Evolutionary conservation across 2,888 invertebrate species (phyloP), one percentile per base, ranked within the genome.

Genomic region (Rutpela maculata): DNA sequence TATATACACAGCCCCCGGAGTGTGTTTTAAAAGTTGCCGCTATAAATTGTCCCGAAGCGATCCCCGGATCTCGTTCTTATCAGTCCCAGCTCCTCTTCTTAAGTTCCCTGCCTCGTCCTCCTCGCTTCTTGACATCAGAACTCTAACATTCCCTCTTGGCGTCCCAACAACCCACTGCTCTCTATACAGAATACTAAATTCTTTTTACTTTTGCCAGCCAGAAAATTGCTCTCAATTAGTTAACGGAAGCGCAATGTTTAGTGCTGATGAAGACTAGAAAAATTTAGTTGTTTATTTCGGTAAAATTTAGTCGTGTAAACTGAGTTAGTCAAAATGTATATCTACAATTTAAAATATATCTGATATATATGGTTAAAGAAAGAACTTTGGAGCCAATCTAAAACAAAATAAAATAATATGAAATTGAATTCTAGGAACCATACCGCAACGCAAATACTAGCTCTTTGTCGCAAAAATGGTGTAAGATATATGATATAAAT

Each of bases 1-100:
- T 87, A 88, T 88, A 88, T 88, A 88, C 88, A 87, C 86, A 87
- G 87, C 88, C 89, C 87, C 89, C 86, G 86, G 88, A 88, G 89
- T 89, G 89, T 89, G 89, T 89, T 89, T 90, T 89, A 89, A 90
- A 90, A 90, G 89, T 90, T 89, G 88, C 89, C 88, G 89, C 89
- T 87, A 90, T 90, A 90, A 90, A 90, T 90, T 89, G 89, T 89
- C 89, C 89, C 89, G 88, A 85, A 90, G 89, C 90, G 89, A 89
- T 89, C 89, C 90, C 87, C 88, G 89, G 88, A 89, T 89, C 88
- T 88, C 85, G 85, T 82, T 85, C 89, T 89, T 90, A 89, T 89
- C 89, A 88, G 89, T 88, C 85, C 88, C 87, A 85, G 88, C 87
- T 86, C 87, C 88, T 86, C 88, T 88, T 86, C 88, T 88, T 86